Base-by-base conservation (phyloP, 2,888 invertebrate species). In the Drosophila antonietae region DNA sequence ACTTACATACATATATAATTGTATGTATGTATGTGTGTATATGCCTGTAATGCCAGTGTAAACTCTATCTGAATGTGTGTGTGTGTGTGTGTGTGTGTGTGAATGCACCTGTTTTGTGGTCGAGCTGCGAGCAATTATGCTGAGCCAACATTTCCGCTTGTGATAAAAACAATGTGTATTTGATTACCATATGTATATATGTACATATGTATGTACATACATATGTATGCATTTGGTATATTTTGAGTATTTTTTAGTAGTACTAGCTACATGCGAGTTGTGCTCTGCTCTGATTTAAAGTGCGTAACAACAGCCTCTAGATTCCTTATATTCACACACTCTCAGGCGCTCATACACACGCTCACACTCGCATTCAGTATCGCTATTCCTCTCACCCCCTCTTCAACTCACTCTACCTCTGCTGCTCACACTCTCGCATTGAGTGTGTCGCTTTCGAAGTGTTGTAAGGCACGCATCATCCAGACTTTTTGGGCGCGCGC, bases 101-200 rank as follows among this genome's bases (percentile, higher is more conserved):
- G 52, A 74, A 70, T 80, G 83, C 81, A 80, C 81, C 83, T 81
- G 81, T 53, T 69, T 39, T 69, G 53, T 76, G 23, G 49, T 49
- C 56, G 28, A 37, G 55, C 61, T 51, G 37, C 64, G 55, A 53
- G 63, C 56, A 73, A 51, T 69, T 49, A 33, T 61, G 71, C 59
- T 64, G 74, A 35, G 71, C 61, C 68, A 74, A 75, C 81, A 78
- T 83, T 83, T 81, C 81, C 81, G 83, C 39, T 83, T 69, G 56
- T 68, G 81, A 81, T 81, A 81, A 81, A 83, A 78, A 70, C 74
- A 67, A 72, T 75, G 72, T 66, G 66, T 75, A 63, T 68, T 81
- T 71, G 43, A 68, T 64, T 71, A 67, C 63, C 56, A 81, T 60
- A 35, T 37, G 37, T 57, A 20, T 18, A 43, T 31, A 39, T 43